phyloP scores from a whole-genome alignment of 2,888 invertebrate genomes.

The Phragmatobia fuliginosa region DNA sequence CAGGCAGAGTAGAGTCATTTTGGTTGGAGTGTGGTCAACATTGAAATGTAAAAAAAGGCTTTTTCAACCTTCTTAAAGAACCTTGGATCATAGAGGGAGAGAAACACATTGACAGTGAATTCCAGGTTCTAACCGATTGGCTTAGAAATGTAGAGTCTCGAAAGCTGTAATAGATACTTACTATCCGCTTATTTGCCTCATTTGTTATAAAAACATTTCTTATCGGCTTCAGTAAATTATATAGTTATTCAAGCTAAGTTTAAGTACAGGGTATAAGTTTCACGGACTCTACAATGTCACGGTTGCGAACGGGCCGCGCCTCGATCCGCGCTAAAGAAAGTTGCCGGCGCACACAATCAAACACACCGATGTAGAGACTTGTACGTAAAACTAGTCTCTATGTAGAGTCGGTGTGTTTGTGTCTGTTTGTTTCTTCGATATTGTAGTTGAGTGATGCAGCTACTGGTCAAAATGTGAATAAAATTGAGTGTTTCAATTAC shows the following conservation, averaged over 20 bases:
- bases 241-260: conserved; percentile 10
- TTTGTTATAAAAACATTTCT: not conserved
- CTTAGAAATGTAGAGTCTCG: no score
- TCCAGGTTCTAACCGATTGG: no score
- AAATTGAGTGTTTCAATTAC: no score
- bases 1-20: no score
- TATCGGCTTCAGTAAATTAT: not conserved
- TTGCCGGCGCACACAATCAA: conserved; percentile 50
- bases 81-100: no score
- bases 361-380: conserved; percentile 16
- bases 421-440: conserved; percentile 14
- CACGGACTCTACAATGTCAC: conserved; percentile 55
- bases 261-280: conserved; percentile 32
- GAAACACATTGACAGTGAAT: no score
- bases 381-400: conserved; percentile 18
- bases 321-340: conserved; percentile 58
- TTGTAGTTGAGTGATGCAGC: not conserved
- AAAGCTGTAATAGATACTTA: no score
- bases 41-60: no score
- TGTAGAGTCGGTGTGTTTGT: conserved; percentile 22
- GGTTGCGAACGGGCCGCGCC: conserved; percentile 53
- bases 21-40: no score
- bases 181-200: not conserved
- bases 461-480: no score
- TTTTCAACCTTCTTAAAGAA: no score